Conservation (phyloP, 2,888 invertebrate genomes). For the Panopea generosa region DNA sequence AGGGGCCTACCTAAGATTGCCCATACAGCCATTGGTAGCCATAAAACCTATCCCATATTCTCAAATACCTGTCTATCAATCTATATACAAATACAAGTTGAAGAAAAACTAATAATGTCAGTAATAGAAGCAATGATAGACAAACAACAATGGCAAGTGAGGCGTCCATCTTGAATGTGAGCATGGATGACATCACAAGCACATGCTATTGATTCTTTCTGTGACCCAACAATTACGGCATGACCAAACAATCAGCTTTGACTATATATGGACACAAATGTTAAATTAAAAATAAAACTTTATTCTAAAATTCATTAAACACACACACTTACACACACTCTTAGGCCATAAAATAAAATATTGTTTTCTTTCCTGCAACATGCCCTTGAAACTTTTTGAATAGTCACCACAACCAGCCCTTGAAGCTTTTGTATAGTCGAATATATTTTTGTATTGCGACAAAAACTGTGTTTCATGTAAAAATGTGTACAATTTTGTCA, state of each 20-base stretch:
- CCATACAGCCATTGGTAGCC: slow-evolving; percentile 1
- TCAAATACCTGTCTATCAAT: slow-evolving; percentile 2
- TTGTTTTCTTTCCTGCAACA: slow-evolving; percentile 2
- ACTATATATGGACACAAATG: too few species aligned
- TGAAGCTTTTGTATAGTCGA: neutral
- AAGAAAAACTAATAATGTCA: slow-evolving; percentile 13
- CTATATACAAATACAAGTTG: slow-evolving; percentile 7
- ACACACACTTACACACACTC: neutral
- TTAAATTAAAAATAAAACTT: neutral
- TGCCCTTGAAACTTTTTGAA: slow-evolving; percentile 6
- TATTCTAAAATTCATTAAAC: slow-evolving; percentile 6
- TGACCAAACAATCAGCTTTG: neutral
- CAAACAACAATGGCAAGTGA: slow-evolving; percentile 6
- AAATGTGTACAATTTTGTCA: too few species aligned
- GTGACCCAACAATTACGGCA: neutral
- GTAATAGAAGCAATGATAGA: slow-evolving; percentile 6
- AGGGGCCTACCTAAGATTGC: slow-evolving; percentile 4
- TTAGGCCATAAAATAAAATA: slow-evolving; percentile 5
- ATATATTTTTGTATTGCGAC: neutral
- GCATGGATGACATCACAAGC: slow-evolving; percentile 10
- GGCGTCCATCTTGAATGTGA: slow-evolving; percentile 12
- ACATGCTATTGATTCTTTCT: slow-evolving; percentile 5
- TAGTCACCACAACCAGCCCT: neutral
- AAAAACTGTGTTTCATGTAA: too few species aligned
- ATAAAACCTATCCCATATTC: slow-evolving; percentile 12